Evolutionary conservation across 2,797 vertebrate genomes (phyloP).

Genomic region (Parauchenoglanis punctatus): DNA sequence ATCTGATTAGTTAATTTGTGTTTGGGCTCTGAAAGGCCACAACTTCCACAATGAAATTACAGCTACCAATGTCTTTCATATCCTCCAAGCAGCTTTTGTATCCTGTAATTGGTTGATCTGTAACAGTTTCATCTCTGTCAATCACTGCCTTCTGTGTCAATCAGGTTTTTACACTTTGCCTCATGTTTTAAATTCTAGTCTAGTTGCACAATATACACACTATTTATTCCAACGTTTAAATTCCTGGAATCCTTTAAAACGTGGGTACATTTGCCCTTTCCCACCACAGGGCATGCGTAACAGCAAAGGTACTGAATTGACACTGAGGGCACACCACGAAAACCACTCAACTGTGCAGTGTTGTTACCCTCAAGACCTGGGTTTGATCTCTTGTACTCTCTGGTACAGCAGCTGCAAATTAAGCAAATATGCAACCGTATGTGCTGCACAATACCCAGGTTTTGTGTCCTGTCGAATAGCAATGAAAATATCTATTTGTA

Average conservation of each 20-base stretch:
- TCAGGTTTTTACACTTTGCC: not conserved
- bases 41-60: not conserved
- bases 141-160: not conserved
- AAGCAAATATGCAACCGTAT: not conserved
- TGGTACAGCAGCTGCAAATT: not conserved
- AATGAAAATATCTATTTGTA: not conserved
- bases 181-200: not conserved
- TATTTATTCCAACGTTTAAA: not conserved
- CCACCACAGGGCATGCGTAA: not conserved
- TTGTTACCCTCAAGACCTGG: not conserved
- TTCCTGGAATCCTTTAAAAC: not conserved
- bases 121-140: not conserved
- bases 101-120: not conserved
- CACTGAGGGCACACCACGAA: not conserved
- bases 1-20: not conserved
- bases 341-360: not conserved
- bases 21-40: not conserved
- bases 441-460: too few species aligned
- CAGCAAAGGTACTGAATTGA: not conserved
- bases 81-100: not conserved
- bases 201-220: not conserved
- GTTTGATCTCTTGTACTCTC: not conserved
- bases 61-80: not conserved
- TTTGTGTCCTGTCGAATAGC: not conserved
- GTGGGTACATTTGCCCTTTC: not conserved